A percentile compares a stretch with the other conserved stretches of the same genome.
phyloP scores from a whole-genome alignment of 2,797 vertebrate genomes.

The Myiotriccus ornatus region DNA sequence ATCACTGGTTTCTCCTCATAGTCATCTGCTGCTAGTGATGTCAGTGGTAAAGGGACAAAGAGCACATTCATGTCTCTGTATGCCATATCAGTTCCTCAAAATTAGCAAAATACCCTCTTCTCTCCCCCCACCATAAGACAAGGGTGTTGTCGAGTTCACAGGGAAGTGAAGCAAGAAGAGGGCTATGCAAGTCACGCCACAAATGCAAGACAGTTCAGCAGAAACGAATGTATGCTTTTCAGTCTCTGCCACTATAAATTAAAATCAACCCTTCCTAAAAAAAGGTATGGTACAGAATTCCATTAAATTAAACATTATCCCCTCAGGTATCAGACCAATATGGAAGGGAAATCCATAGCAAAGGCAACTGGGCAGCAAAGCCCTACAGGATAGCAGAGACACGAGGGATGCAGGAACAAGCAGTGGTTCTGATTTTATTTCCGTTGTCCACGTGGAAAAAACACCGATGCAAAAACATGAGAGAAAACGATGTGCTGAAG shows the following conservation, averaged over 20 bases:
- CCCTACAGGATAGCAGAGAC: background rate
- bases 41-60: slow-evolving; percentile 20
- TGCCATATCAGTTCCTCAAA: background rate
- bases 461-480: background rate
- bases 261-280: background rate
- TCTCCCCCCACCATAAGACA: background rate
- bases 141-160: background rate
- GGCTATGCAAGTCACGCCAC: background rate
- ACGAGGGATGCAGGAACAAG: background rate
- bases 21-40: background rate
- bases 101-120: background rate
- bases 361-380: background rate
- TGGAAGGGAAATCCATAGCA: background rate
- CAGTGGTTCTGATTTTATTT: background rate
- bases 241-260: background rate
- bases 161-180: background rate
- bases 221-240: background rate
- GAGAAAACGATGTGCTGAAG: background rate
- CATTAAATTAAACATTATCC: background rate
- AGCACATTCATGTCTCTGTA: background rate
- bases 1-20: background rate
- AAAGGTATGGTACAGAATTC: background rate
- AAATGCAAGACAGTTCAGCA: background rate
- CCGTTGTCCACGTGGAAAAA: background rate
- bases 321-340: background rate